Percentiles rank a stretch among this genome's conserved stretches.
phyloP scores from a whole-genome alignment of 1,140 invertebrate genomes.

The Akabosia matsudoensis region DNA sequence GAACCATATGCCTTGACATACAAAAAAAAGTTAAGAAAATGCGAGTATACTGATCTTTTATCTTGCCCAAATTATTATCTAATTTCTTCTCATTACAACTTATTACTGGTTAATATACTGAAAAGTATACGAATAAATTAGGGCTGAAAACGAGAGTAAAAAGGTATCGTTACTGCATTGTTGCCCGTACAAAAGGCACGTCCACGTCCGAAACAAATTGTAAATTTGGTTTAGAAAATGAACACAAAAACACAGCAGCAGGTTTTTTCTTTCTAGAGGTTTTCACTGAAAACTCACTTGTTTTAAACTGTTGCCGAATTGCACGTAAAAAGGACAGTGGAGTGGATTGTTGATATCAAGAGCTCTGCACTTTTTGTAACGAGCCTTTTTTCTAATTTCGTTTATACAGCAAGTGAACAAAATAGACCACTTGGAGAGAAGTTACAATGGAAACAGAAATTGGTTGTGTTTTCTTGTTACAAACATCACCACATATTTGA shows the following conservation, averaged over 20 bases:
- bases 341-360: too few species aligned
- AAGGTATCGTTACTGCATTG: conserved; percentile 30
- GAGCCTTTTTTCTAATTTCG: background rate
- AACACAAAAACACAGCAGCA: conserved; percentile 41
- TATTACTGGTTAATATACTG: background rate
- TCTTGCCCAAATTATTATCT: background rate
- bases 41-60: background rate
- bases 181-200: conserved; percentile 24
- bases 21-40: too few species aligned
- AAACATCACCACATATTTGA: too few species aligned
- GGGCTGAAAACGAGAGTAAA: background rate
- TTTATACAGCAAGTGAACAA: background rate
- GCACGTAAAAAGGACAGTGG: too few species aligned
- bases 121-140: background rate
- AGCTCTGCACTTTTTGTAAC: too few species aligned
- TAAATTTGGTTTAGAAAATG: conserved; percentile 48
- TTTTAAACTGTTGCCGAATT: too few species aligned
- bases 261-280: too few species aligned
- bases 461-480: too few species aligned
- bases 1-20: too few species aligned
- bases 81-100: background rate
- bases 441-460: too few species aligned
- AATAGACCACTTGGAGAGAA: conserved; percentile 13
- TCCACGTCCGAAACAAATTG: conserved; percentile 47
- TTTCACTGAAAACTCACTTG: too few species aligned